Conservation (phyloP, 2,797 vertebrate species). For the Lepus oiostolus region DNA sequence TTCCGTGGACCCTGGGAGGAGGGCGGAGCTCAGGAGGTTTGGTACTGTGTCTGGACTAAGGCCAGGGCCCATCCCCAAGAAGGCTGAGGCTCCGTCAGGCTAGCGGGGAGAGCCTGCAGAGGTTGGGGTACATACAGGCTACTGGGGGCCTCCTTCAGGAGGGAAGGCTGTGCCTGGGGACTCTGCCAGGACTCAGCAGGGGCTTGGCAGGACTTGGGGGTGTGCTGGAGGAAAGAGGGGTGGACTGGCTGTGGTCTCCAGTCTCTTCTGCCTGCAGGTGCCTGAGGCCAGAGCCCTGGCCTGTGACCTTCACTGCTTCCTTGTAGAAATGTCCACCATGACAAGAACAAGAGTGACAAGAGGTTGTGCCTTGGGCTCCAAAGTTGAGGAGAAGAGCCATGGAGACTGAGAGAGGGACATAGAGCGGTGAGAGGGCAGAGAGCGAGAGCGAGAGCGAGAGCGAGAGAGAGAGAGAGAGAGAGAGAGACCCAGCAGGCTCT, state of each 20-base stretch:
- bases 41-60: not conserved
- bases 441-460: not conserved
- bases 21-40: not conserved
- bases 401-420: not conserved
- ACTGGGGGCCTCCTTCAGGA: not conserved
- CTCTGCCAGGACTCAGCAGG: not conserved
- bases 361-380: not conserved
- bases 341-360: not conserved
- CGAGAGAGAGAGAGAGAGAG: not conserved
- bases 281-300: not conserved
- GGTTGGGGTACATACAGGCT: not conserved
- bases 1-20: not conserved
- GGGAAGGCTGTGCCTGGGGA: not conserved
- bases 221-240: not conserved
- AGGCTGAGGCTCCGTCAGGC: not conserved
- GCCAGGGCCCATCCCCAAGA: not conserved
- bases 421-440: not conserved
- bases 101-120: not conserved
- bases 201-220: no score
- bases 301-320: not conserved
- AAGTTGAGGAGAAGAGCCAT: not conserved
- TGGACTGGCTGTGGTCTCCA: not conserved
- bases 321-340: not conserved
- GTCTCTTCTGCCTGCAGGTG: conserved; percentile 8
- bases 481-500: not conserved